Percentiles rank a stretch among this genome's conserved stretches.
These are phyloP conservation scores for Zaprionus gabonicus DNA, from an alignment of 1,140 invertebrate genomes.

Conservation along the genomic window DNA sequence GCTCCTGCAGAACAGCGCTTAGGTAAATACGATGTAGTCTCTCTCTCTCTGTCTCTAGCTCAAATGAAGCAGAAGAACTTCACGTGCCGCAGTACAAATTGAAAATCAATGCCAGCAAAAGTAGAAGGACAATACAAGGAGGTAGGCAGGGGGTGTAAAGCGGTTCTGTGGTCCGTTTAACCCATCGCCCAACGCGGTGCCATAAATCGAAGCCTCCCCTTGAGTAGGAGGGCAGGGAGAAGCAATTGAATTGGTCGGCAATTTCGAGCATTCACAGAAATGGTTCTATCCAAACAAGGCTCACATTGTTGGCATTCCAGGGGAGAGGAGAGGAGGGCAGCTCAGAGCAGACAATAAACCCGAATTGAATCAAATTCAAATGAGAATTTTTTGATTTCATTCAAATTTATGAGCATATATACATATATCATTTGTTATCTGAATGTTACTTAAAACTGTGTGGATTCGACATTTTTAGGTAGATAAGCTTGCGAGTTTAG, in stretches of 20 bases:
- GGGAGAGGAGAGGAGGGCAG: background rate
- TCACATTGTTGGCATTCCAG: constrained; percentile 1
- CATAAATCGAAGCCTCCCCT: constrained; percentile 54
- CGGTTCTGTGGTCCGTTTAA: constrained; percentile 38
- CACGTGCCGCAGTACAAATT: constrained; percentile 76
- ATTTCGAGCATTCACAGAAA: constrained; percentile 37
- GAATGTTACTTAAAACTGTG: background rate
- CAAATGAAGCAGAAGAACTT: constrained; percentile 76
- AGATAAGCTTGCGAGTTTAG: background rate
- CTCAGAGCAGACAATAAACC: background rate
- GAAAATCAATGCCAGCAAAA: constrained; percentile 68
- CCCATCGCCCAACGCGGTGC: constrained; percentile 46
- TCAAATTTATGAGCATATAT: background rate
- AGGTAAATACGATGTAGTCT: constrained; percentile 56
- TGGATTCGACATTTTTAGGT: background rate
- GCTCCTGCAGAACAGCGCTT: constrained; percentile 42
- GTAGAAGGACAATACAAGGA: background rate
- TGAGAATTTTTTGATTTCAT: background rate
- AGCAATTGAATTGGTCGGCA: constrained; percentile 50
- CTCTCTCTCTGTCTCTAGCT: background rate
- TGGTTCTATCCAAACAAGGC: constrained; percentile 15
- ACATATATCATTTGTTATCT: background rate
- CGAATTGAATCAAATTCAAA: constrained; percentile 51
- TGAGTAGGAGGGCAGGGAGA: constrained; percentile 27
- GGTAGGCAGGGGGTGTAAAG: constrained; percentile 1